phyloP scores from a whole-genome alignment of 1,140 invertebrate genomes.

The Oncopodura yosiiana region DNA sequence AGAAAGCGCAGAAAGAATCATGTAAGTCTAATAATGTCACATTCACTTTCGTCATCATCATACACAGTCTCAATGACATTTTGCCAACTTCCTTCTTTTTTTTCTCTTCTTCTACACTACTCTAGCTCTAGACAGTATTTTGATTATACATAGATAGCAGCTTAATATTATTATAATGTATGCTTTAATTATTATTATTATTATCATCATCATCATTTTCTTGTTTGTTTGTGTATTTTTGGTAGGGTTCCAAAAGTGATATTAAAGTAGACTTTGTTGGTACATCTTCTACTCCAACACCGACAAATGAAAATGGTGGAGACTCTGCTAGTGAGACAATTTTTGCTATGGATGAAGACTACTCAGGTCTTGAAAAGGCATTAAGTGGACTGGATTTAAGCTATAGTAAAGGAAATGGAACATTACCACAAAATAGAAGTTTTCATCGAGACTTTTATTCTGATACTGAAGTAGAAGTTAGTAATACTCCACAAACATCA shows the following conservation, averaged over 20 bases:
- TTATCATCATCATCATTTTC: not conserved
- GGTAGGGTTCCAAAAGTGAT: slow-evolving; percentile 31
- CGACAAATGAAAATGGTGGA: slow-evolving; percentile 5
- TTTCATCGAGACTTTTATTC: slow-evolving; percentile 35
- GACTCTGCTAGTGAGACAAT: slow-evolving; percentile 22
- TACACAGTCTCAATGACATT: too few relatives aligned
- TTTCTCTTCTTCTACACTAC: not conserved
- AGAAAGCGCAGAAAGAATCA: slow-evolving; percentile 32
- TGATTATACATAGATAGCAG: not conserved
- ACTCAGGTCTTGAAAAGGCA: slow-evolving; percentile 4
- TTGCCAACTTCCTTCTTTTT: not conserved
- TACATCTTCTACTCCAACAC: not conserved
- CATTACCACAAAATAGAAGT: slow-evolving; percentile 23
- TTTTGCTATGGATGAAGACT: slow-evolving; percentile 35
- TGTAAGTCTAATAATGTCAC: slow-evolving; percentile 10
- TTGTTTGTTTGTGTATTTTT: not conserved
- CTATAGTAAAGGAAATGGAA: not conserved
- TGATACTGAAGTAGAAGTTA: slow-evolving; percentile 33
- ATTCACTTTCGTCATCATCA: too few relatives aligned
- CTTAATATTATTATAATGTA: not conserved
- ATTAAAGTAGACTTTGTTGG: slow-evolving; percentile 16
- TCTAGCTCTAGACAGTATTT: not conserved
- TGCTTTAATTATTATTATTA: not conserved
- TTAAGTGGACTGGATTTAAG: slow-evolving; percentile 2
- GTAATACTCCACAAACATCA: slow-evolving; percentile 50